These are phyloP conservation scores for Helicoverpa assulta DNA, from an alignment of 2,888 invertebrate genomes.

Conservation along the genomic window DNA sequence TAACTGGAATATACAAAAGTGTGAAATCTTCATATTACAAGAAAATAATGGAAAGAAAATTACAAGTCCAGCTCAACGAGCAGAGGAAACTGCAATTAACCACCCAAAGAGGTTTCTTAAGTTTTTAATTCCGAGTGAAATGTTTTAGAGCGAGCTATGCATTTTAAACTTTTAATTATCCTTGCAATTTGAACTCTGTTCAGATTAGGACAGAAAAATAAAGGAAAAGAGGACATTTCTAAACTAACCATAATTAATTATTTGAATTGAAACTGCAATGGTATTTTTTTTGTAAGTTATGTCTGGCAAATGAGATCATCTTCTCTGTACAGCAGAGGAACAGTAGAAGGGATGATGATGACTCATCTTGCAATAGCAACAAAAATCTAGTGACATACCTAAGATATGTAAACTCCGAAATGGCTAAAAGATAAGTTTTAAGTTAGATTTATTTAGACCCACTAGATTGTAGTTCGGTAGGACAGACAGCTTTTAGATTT, in stretches of 20 bases:
- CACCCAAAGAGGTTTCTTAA: slow-evolving; percentile 12
- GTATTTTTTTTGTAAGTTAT: background rate
- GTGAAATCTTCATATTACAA: background rate
- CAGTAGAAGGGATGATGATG: no score
- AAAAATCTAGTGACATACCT: no score
- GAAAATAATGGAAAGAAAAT: slow-evolving; percentile 12
- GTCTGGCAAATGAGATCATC: no score
- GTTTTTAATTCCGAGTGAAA: slow-evolving; percentile 26
- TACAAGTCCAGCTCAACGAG: slow-evolving; percentile 3
- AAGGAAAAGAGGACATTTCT: no score
- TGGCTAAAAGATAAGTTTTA: no score
- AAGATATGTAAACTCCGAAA: no score
- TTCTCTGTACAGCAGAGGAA: no score
- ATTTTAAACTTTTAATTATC: slow-evolving; percentile 1
- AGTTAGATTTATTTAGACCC: no score
- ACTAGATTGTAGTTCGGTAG: no score
- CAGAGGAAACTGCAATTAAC: slow-evolving; percentile 14
- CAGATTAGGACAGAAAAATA: background rate
- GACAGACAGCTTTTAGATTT: no score
- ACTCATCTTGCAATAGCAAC: no score
- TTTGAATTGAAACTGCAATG: background rate
- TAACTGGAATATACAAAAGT: background rate
- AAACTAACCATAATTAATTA: background rate
- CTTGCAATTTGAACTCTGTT: background rate
- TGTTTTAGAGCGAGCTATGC: slow-evolving; percentile 10